Evolutionary conservation across 2,113 vertebrate species (phyloP).

Genomic region (Nesospiza acunhae): DNA sequence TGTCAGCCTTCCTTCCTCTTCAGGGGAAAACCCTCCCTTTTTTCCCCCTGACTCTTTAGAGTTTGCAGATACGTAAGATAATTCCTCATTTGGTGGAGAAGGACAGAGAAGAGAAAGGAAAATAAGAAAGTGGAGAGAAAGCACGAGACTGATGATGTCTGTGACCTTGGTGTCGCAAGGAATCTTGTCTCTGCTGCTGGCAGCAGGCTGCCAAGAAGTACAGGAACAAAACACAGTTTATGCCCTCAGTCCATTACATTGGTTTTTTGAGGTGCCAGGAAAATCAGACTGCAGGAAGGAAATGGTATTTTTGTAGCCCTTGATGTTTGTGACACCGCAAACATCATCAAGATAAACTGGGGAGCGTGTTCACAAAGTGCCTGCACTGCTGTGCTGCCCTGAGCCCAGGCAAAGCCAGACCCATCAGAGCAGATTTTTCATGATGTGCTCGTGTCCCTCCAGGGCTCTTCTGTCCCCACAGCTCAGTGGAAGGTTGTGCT

Average conservation of each 20-base stretch:
- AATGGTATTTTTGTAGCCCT: not conserved
- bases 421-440: not conserved
- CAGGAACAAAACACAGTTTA: not conserved
- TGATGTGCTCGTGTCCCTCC: not conserved
- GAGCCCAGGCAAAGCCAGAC: not conserved
- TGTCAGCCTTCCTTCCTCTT: not conserved
- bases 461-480: not conserved
- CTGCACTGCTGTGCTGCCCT: not conserved
- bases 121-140: not conserved
- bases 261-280: not conserved
- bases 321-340: not conserved
- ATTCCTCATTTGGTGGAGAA: not conserved
- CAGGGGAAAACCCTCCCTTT: not conserved
- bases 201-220: not conserved
- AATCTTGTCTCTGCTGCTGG: not conserved
- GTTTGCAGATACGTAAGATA: not conserved
- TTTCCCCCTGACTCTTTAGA: not conserved
- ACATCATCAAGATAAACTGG: not conserved
- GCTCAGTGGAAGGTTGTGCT: not conserved
- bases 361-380: not conserved
- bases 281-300: not conserved
- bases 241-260: not conserved
- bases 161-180: constrained; percentile 18
- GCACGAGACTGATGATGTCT: not conserved
- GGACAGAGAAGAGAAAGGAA: not conserved